phyloP scores from a whole-genome alignment of 2,113 vertebrate genomes.

The Promerops cafer region DNA sequence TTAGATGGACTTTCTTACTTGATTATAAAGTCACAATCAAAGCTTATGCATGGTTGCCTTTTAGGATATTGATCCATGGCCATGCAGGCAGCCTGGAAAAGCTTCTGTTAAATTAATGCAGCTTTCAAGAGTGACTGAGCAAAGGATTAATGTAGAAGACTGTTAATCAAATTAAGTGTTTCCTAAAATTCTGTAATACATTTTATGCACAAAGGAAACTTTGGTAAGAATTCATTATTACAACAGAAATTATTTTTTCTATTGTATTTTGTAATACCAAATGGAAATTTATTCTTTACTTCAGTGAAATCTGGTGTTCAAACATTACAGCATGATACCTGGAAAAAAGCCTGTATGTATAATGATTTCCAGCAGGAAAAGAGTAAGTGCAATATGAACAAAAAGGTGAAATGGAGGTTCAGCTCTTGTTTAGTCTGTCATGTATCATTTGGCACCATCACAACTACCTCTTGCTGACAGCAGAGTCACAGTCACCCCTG shows the following conservation, averaged over 20 bases:
- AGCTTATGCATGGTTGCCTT: slow-evolving; percentile 5
- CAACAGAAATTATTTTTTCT: slow-evolving; percentile 24
- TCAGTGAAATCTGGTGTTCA: not conserved
- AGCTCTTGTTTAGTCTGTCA: not conserved
- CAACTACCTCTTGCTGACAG: fast-evolving
- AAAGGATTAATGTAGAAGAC: slow-evolving; percentile 42
- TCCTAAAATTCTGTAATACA: slow-evolving; percentile 58
- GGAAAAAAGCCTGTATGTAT: not conserved
- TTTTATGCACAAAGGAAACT: slow-evolving; percentile 60
- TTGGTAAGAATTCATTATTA: slow-evolving; percentile 41
- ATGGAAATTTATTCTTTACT: not conserved
- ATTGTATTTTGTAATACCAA: slow-evolving; percentile 22
- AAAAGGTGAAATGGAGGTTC: not conserved
- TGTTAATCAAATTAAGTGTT: slow-evolving; percentile 68
- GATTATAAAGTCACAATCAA: slow-evolving; percentile 31
- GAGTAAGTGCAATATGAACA: not conserved
- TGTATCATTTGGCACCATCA: not conserved
- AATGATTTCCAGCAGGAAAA: not conserved
- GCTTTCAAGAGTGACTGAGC: slow-evolving; percentile 53
- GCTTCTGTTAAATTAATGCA: slow-evolving; percentile 56
- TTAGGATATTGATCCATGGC: slow-evolving; percentile 45
- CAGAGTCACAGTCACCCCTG: not conserved
- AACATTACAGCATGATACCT: not conserved
- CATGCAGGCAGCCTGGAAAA: slow-evolving; percentile 47
- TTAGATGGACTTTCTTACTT: slow-evolving; percentile 4